These are phyloP conservation scores for Umimayanthus kanabou DNA, from an alignment of 92 coral and sea anemone species.

Conservation along the genomic window DNA sequence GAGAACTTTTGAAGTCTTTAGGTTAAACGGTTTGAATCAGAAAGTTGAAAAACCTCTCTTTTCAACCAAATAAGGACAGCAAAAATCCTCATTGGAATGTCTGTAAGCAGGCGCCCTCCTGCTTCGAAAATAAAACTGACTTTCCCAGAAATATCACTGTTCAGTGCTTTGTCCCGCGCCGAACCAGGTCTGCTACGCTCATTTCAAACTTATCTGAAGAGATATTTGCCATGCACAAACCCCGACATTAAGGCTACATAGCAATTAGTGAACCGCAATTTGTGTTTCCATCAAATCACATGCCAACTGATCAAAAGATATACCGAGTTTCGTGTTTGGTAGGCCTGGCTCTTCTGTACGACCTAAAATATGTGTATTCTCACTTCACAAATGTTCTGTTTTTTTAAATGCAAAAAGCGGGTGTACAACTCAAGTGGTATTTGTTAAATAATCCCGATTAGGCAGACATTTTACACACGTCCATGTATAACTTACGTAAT, in stretches of 20 bases:
- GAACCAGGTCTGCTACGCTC: not conserved
- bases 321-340: not conserved
- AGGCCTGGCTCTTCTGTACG: not conserved
- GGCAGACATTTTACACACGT: not conserved
- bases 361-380: not conserved
- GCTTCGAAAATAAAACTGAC: not conserved
- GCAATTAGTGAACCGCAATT: not conserved
- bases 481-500: not conserved
- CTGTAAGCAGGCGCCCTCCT: not conserved
- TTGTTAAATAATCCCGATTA: not conserved
- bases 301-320: not conserved
- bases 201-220: not conserved
- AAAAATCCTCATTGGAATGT: slow-evolving; percentile 3
- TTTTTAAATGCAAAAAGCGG: not conserved
- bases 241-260: not conserved
- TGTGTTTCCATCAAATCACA: not conserved
- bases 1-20: not conserved
- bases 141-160: not conserved
- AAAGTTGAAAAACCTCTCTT: not conserved
- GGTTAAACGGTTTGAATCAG: too few species aligned
- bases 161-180: not conserved
- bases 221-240: not conserved
- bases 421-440: not conserved
- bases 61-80: not conserved
- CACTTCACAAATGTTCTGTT: not conserved